Evolutionary conservation across 2,888 invertebrate species (phyloP).

Genomic region (Junonia oenone): DNA sequence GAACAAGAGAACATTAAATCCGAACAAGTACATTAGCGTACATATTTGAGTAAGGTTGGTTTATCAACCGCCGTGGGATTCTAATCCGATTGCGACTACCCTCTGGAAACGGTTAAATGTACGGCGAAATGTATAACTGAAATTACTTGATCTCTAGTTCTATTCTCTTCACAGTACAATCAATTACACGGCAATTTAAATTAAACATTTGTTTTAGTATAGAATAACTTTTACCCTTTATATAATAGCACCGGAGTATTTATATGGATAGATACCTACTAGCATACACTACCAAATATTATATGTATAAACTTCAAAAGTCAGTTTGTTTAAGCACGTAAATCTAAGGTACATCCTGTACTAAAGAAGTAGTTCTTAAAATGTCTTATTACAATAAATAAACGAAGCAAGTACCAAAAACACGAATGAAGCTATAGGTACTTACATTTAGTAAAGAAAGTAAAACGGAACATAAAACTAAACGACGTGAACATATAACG

Average conservation of each 20-base stretch:
- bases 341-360: too few species aligned
- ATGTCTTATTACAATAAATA: background rate
- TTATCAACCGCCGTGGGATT: conserved; percentile 25
- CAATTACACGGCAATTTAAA: background rate
- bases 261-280: background rate
- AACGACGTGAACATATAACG: too few species aligned
- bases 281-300: too few species aligned
- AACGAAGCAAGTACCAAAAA: background rate
- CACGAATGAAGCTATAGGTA: too few species aligned
- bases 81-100: conserved; percentile 24
- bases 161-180: background rate
- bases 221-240: background rate
- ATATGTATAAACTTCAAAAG: too few species aligned
- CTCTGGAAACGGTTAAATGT: conserved; percentile 18
- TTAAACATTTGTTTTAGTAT: background rate
- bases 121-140: conserved; percentile 7
- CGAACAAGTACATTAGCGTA: conserved; percentile 21
- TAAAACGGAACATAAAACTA: too few species aligned
- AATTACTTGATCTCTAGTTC: conserved; percentile 8
- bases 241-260: background rate
- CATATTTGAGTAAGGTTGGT: conserved; percentile 19
- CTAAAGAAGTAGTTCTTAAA: too few species aligned
- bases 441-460: too few species aligned
- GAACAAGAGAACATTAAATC: conserved; percentile 13
- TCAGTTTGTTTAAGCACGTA: too few species aligned